phyloP scores from a whole-genome alignment of 1,140 invertebrate genomes.

The Streblospio benedicti region DNA sequence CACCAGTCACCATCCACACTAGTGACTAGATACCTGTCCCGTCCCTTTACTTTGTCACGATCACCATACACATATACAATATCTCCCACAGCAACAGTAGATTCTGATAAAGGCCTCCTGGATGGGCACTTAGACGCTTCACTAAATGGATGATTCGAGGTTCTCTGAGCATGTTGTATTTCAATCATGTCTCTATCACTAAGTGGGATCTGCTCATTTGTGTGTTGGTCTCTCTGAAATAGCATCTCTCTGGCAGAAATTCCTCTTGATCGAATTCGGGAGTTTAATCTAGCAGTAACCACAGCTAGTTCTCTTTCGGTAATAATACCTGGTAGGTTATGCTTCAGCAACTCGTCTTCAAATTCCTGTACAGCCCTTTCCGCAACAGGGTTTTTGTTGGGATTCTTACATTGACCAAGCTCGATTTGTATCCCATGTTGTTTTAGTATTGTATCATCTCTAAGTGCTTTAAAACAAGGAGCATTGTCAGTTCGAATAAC shows the following conservation, averaged over 20 bases:
- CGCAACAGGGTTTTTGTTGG: slow-evolving; percentile 21
- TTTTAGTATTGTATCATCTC: slow-evolving; percentile 12
- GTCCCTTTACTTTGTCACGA: not conserved
- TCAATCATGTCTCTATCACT: not conserved
- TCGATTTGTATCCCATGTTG: too few species aligned
- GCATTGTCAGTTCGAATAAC: slow-evolving; percentile 20
- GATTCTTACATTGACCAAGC: too few species aligned
- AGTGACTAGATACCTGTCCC: not conserved
- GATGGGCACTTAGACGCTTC: not conserved
- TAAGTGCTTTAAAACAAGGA: slow-evolving; percentile 17
- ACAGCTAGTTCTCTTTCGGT: not conserved
- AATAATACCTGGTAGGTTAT: not conserved
- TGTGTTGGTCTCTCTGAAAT: not conserved
- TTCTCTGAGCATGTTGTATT: not conserved
- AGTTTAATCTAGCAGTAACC: not conserved
- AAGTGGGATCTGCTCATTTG: not conserved
- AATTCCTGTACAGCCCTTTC: slow-evolving; percentile 14
- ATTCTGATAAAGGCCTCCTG: too few species aligned
- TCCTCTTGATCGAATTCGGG: not conserved
- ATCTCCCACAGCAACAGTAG: not conserved
- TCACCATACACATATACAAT: not conserved
- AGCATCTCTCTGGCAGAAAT: not conserved
- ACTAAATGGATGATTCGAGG: not conserved
- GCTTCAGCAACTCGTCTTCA: not conserved
- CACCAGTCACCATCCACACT: not conserved